Evolutionary conservation across 2,888 invertebrate species (phyloP), one percentile per base, ranked within the genome.

Genomic region (Drosophila picticornis): DNA sequence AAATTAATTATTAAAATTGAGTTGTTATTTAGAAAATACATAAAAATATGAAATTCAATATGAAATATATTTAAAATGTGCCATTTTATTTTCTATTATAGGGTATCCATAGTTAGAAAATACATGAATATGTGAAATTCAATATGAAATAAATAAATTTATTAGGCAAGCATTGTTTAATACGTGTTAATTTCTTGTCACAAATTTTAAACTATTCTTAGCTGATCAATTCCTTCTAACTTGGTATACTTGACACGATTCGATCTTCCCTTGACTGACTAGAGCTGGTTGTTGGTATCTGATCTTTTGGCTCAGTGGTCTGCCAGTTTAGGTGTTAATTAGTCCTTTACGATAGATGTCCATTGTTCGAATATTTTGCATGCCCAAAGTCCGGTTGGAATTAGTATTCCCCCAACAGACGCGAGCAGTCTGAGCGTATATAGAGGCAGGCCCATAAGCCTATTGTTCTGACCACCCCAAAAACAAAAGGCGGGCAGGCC

Each of bases 241-340:
- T 46, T 31, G 13, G 51, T 27, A 32, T 10, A 48, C 29, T 40
- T 55, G 25, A 16, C 27, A 40, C 10, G 4, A 7, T 13, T 6
- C 53, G 27, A n/a, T 50, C 46, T n/a, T 13, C 25, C 52, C 55
- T 38, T 27, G 16, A 10, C 34, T 19, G 25, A 29, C 27, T 25
- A 31, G 7, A 3, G 43, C 36, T 46, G 69, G 61, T 80, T 46
- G 46, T 29, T 29, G 56, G 38, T 56, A 80, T 81, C 81, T 77
- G 67, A 77, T 77, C 81, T 74, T 56, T 74, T 74, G 38, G 65
- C 57, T 68, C 81, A 76, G 19, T 77, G 81, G 46, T 4, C 68
- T 57, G 65, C 60, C 85, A 82, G 80, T 68, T 88, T 88, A 90
- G 83, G 85, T 84, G 88, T 75, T 90, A 85, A 90, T 84, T 90